phyloP scores from a whole-genome alignment of 2,888 invertebrate genomes.

The Pegoplata infirma region DNA sequence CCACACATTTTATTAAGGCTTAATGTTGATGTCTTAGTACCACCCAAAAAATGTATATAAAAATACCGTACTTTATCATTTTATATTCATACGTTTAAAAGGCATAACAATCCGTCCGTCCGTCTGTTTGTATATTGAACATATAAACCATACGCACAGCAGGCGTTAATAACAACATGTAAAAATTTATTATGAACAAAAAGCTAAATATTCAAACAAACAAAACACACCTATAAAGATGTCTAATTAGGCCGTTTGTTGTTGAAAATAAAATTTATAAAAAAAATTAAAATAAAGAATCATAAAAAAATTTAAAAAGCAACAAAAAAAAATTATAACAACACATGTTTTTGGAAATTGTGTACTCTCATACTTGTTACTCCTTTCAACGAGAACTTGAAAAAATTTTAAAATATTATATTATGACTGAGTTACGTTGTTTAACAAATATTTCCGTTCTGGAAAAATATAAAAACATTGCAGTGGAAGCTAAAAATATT shows the following conservation, averaged over 20 bases:
- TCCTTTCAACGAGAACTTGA: neutral
- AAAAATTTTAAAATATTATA: slow-evolving; percentile 14
- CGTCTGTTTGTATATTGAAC: neutral
- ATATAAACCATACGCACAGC: slow-evolving; percentile 38
- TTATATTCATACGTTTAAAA: slow-evolving; percentile 27
- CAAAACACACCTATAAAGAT: slow-evolving; percentile 61
- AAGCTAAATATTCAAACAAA: slow-evolving; percentile 24
- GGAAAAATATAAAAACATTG: too few species aligned
- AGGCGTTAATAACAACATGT: slow-evolving; percentile 50
- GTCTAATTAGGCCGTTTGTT: slow-evolving; percentile 58
- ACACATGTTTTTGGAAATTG: slow-evolving; percentile 35
- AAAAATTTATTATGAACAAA: slow-evolving; percentile 19
- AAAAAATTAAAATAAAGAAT: slow-evolving; percentile 10
- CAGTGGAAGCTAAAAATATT: slow-evolving; percentile 6
- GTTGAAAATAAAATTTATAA: slow-evolving; percentile 26
- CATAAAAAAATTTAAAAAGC: slow-evolving; percentile 17
- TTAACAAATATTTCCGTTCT: slow-evolving; percentile 62
- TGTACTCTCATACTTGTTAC: neutral
- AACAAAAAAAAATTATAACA: slow-evolving; percentile 1
- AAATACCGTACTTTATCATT: slow-evolving; percentile 6
- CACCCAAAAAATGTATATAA: slow-evolving; percentile 41
- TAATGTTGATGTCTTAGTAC: slow-evolving; percentile 31
- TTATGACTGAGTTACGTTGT: slow-evolving; percentile 54
- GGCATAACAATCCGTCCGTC: neutral
- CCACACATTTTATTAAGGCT: too few species aligned